Percentiles rank a stretch among this genome's conserved stretches.
These are phyloP conservation scores for Clanis bilineata DNA, from an alignment of 2,888 invertebrate genomes.

Conservation along the genomic window DNA sequence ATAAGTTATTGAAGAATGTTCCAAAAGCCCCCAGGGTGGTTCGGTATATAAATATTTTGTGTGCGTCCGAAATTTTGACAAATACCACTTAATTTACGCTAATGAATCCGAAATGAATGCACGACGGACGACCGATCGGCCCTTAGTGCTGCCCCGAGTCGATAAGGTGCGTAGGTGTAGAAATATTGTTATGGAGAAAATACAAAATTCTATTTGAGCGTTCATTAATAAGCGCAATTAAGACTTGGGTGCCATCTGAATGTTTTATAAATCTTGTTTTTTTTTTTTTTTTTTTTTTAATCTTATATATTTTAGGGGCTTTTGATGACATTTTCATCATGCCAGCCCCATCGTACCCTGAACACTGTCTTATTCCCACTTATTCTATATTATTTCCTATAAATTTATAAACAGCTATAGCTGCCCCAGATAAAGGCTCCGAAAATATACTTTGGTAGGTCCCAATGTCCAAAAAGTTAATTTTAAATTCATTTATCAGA, in stretches of 20 bases:
- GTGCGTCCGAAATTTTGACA: conserved; percentile 71
- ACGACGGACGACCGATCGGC: conserved; percentile 57
- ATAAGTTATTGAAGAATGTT: conserved; percentile 58
- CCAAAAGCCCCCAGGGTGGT: conserved; percentile 54
- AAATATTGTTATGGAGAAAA: conserved; percentile 42
- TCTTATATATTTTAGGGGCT: no score
- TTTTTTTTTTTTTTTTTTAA: no score
- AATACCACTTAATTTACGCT: conserved; percentile 80
- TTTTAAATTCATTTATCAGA: no score
- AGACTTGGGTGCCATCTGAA: conserved; percentile 4
- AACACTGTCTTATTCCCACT: no score
- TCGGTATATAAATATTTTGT: conserved; percentile 74
- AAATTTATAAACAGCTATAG: no score
- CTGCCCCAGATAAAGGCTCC: no score
- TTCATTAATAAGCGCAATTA: conserved; percentile 8
- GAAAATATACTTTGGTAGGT: no score
- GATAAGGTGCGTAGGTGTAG: conserved; percentile 44
- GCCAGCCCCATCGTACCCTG: no score
- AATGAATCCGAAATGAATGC: conserved; percentile 76
- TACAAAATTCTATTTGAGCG: conserved; percentile 20
- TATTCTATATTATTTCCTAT: no score
- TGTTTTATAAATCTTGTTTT: conserved; percentile 10
- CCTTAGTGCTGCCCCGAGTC: conserved; percentile 49
- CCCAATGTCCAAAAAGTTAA: no score
- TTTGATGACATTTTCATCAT: no score